Base-by-base conservation (phyloP, 2,113 vertebrate genomes). In the Vulpes vulpes region DNA sequence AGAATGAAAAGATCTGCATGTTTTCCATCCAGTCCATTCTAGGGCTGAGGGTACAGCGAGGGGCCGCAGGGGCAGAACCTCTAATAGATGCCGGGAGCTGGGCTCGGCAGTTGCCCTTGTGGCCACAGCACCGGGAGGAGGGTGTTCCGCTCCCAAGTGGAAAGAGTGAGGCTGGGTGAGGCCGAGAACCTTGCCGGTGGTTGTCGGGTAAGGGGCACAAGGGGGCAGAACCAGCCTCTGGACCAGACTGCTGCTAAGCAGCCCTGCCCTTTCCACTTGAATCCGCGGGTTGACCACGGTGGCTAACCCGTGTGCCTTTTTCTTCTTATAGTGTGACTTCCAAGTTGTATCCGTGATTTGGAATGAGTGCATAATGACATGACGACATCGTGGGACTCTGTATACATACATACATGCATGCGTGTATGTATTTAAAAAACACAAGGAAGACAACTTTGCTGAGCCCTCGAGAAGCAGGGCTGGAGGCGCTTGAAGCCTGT, bases 341-440 rank as follows among this genome's bases (percentile, higher is more conserved):
- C 60, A 67, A 38, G 23, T 38, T 69, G 62, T 60, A 80, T 15
- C 38, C 57, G 32, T 20, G 81, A 95, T 59, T 84, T 69, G 49
- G 64, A 96, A 64, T 51, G 51, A 88, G 90, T 51, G 51, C 38
- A n/a, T 91, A 82, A 95, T 2, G 60, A 91, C 49, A 59, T 32
- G 78, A 53, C 4, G 0, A 93, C 86, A 81, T 73, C 78, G 73
- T 4, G 62, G 49, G 55, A 82, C 89, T 69, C 43, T 43, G 43
- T 43, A 43, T 4, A 43, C 43, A 8, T 43, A 43, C 43, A 43
- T 8, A 8, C 43, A 43, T 43, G 43, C 43, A 73, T 62, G 57
- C 43, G 80, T 67, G 79, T 96, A 76, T 86, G 92, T 96, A 74
- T 69, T 92, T 96, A 65, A 55, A 84, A 97, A 96, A 65, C 83